Conservation (phyloP, 2,797 vertebrate species). For the Anguilla obscura region DNA sequence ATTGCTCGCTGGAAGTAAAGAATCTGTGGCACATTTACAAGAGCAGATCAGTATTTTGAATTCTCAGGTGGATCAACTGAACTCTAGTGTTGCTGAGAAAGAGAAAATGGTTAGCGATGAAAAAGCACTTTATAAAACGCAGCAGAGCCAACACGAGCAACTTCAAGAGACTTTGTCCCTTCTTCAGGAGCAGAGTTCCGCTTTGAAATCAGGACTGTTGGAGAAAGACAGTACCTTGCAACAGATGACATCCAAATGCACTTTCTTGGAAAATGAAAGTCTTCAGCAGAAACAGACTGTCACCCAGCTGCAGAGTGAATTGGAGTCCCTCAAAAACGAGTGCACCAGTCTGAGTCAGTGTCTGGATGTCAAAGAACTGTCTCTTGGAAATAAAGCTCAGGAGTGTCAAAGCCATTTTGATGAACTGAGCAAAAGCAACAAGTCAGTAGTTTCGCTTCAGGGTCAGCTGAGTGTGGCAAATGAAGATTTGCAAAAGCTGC, state of each 20-base stretch:
- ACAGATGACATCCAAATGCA: slow-evolving; percentile 67
- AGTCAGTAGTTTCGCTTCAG: slow-evolving; percentile 46
- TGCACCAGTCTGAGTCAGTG: slow-evolving; percentile 52
- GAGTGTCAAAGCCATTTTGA: slow-evolving; percentile 52
- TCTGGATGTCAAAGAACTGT: slow-evolving; percentile 55
- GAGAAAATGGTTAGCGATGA: slow-evolving; percentile 62
- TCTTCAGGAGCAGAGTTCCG: slow-evolving; percentile 75
- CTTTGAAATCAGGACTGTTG: slow-evolving; percentile 71
- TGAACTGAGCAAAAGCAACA: slow-evolving; percentile 51
- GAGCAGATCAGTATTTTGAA: slow-evolving; percentile 62
- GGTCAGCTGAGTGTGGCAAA: slow-evolving; percentile 50
- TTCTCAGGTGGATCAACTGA: slow-evolving; percentile 63
- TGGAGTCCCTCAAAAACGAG: slow-evolving; percentile 61
- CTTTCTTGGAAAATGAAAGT: slow-evolving; percentile 55
- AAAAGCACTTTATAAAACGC: slow-evolving; percentile 58
- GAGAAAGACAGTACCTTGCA: slow-evolving; percentile 68
- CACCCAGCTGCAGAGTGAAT: slow-evolving; percentile 61
- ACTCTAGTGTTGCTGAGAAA: slow-evolving; percentile 58
- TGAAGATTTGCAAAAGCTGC: slow-evolving; percentile 56
- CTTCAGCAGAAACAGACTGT: slow-evolving; percentile 54
- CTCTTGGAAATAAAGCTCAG: slow-evolving; percentile 43
- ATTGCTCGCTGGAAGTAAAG: slow-evolving; percentile 65
- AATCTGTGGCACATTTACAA: slow-evolving; percentile 59
- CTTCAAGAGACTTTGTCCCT: slow-evolving; percentile 68
- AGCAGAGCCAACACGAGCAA: slow-evolving; percentile 63